These are phyloP conservation scores for Perizoma affinitatum DNA, from an alignment of 2,888 invertebrate genomes.

Conservation along the genomic window DNA sequence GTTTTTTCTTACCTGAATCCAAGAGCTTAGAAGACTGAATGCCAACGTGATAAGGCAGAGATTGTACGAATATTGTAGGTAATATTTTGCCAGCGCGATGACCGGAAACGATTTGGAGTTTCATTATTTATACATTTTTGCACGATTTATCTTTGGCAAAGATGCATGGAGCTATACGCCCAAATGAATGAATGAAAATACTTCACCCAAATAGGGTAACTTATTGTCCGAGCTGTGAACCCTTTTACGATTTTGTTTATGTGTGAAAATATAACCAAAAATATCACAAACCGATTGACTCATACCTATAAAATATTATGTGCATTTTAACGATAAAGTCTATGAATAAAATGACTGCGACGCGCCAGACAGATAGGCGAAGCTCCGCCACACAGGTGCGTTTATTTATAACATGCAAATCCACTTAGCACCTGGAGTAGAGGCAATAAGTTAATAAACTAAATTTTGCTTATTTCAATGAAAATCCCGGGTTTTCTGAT, in stretches of 20 bases:
- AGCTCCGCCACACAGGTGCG: too few species aligned
- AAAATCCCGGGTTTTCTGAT: slow-evolving; percentile 14
- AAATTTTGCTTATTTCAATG: slow-evolving; percentile 15
- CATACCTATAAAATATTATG: too few species aligned
- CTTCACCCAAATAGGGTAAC: too few species aligned
- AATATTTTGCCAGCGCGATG: slow-evolving; percentile 28
- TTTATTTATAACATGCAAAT: slow-evolving; percentile 1
- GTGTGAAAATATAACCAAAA: too few species aligned
- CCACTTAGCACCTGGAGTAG: slow-evolving; percentile 13
- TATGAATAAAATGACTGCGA: too few species aligned
- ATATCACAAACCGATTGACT: too few species aligned
- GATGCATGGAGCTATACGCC: slow-evolving; percentile 3
- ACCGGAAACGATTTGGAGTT: slow-evolving; percentile 32
- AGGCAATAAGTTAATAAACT: slow-evolving; percentile 11
- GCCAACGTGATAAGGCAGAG: slow-evolving; percentile 14
- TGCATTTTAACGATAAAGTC: too few species aligned
- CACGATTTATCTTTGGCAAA: slow-evolving; percentile 18
- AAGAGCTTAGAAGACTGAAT: slow-evolving; percentile 1
- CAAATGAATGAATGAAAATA: too few species aligned
- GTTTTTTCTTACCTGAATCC: too few species aligned
- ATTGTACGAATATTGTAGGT: slow-evolving; percentile 17
- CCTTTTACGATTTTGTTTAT: too few species aligned
- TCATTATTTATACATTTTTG: slow-evolving; percentile 34
- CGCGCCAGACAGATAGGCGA: too few species aligned
- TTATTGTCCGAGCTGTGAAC: too few species aligned